Evolutionary conservation across 2,113 vertebrate species (phyloP).

Genomic region (Microcebus murinus): DNA sequence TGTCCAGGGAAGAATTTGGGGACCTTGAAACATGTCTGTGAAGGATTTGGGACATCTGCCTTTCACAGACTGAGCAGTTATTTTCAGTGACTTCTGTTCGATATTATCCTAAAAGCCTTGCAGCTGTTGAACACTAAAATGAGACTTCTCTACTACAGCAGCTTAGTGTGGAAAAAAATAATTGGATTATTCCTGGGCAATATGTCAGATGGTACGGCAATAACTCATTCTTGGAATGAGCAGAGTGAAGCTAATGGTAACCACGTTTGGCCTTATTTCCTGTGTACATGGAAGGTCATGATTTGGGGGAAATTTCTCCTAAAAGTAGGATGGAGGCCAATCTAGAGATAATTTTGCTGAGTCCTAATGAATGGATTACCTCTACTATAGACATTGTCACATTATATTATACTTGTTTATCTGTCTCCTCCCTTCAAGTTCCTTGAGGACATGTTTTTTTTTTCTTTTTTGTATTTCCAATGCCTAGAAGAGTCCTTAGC

Average conservation of each 20-base stretch:
- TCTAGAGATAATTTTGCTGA: background rate
- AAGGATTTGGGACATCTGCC: slow-evolving; percentile 3
- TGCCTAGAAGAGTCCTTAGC: background rate
- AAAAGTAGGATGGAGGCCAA: background rate
- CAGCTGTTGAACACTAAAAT: slow-evolving; percentile 54
- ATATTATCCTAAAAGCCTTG: slow-evolving; percentile 40
- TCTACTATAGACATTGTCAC: background rate
- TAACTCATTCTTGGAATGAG: slow-evolving; percentile 28
- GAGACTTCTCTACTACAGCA: background rate
- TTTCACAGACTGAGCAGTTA: slow-evolving; percentile 7
- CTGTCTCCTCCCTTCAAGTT: background rate
- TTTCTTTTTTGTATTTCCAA: background rate
- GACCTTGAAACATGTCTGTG: slow-evolving; percentile 1
- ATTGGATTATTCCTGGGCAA: slow-evolving; percentile 24
- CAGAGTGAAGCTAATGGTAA: background rate
- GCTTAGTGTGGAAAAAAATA: background rate
- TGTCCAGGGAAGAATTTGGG: slow-evolving; percentile 8
- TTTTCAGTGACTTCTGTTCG: slow-evolving; percentile 53
- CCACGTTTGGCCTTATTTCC: background rate
- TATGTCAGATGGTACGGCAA: background rate
- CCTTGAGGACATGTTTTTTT: background rate
- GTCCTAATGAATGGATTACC: background rate
- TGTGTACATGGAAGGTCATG: background rate
- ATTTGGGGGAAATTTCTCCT: background rate
- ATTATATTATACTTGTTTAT: background rate